phyloP scores from a whole-genome alignment of 2,797 vertebrate species.

The Sebastolobus alascanus region DNA sequence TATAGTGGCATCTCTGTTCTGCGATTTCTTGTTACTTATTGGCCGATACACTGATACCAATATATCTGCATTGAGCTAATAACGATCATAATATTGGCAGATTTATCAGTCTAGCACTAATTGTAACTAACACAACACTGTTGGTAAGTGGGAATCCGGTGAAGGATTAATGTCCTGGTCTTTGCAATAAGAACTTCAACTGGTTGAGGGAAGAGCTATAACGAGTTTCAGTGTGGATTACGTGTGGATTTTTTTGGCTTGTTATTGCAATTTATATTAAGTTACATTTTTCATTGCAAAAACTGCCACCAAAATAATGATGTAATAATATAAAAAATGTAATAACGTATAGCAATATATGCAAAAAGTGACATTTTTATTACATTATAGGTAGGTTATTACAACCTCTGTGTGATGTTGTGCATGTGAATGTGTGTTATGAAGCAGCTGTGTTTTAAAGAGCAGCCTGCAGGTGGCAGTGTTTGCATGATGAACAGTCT shows the following conservation, averaged over 20 bases:
- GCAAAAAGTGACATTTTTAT: too few species aligned
- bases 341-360: too few species aligned
- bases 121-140: neutral
- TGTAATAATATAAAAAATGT: neutral
- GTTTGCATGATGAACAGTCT: slow-evolving; percentile 48
- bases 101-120: neutral
- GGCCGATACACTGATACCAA: neutral
- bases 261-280: neutral
- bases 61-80: neutral
- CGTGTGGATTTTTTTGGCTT: neutral
- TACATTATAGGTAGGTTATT: too few species aligned
- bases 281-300: neutral
- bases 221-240: neutral
- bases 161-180: neutral
- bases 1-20: neutral
- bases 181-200: neutral
- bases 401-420: neutral
- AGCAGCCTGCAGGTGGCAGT: slow-evolving; percentile 71
- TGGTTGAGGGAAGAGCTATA: neutral
- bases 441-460: neutral
- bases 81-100: fast-evolving
- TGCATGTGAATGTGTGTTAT: neutral
- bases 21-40: neutral
- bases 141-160: neutral
- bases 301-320: neutral